A percentile compares a stretch with the other conserved stretches of the same genome.
Conservation (phyloP, 2,113 vertebrate species). For the Stictonetta naevosa region DNA sequence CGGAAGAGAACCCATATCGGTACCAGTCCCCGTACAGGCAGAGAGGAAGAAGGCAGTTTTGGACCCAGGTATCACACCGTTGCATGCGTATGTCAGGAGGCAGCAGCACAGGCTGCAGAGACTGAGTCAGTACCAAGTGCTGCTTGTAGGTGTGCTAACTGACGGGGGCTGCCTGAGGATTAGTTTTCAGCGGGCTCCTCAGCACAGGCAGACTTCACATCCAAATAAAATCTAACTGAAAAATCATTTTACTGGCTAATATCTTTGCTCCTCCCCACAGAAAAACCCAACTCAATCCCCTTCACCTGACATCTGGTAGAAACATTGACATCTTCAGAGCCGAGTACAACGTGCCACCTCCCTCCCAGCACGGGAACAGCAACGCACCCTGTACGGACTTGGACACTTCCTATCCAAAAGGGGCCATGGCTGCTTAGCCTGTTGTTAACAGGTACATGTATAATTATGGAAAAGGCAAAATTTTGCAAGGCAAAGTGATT, state of each 20-base stretch:
- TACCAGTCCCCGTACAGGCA: accelerated
- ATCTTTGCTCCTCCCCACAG: not conserved
- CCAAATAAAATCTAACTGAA: not conserved
- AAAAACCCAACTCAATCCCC: not conserved
- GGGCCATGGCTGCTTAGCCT: not conserved
- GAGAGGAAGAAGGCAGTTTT: not conserved
- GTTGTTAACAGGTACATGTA: not conserved
- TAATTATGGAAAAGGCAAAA: not conserved
- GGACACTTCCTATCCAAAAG: not conserved
- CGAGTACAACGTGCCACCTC: not conserved
- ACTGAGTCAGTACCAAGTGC: not conserved
- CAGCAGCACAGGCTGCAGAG: accelerated
- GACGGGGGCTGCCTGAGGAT: accelerated
- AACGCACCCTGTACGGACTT: accelerated
- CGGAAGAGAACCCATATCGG: accelerated
- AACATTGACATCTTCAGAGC: not conserved
- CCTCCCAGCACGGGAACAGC: not conserved
- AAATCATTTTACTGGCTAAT: not conserved
- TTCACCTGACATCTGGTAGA: not conserved
- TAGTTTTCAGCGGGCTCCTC: not conserved
- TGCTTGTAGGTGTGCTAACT: accelerated
- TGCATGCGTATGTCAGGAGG: not conserved
- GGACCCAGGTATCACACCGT: not conserved
- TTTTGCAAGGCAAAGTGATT: not conserved
- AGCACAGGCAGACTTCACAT: not conserved